A percentile compares a stretch with the other conserved stretches of the same genome.
Conservation (phyloP, 2,888 invertebrate species). For the Seira musarum region DNA sequence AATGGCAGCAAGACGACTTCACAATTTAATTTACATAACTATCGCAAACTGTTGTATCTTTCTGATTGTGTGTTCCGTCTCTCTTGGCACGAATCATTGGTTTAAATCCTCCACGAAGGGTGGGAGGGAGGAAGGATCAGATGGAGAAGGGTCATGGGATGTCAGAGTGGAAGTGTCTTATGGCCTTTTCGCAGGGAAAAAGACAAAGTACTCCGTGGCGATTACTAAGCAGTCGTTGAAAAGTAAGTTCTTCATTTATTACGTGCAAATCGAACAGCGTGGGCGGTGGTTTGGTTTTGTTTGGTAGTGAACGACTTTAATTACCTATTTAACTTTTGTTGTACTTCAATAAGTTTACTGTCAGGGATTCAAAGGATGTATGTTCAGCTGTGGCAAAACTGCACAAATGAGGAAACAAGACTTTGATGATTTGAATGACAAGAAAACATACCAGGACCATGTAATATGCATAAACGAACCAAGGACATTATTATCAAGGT, state of each 20-base stretch:
- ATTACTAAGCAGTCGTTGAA: slow-evolving; percentile 15
- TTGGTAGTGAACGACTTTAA: no score
- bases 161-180: slow-evolving; percentile 32
- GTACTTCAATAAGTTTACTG: slow-evolving; percentile 58
- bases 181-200: slow-evolving; percentile 62
- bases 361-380: slow-evolving; percentile 50
- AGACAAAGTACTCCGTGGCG: slow-evolving; percentile 29
- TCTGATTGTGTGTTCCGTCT: slow-evolving; percentile 51
- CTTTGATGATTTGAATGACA: slow-evolving; percentile 47
- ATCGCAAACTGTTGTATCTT: slow-evolving; percentile 56
- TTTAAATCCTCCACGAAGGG: slow-evolving; percentile 19
- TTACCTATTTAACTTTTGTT: slow-evolving; percentile 26
- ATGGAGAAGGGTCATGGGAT: not conserved
- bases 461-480: not conserved
- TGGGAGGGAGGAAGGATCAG: not conserved
- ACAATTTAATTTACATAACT: slow-evolving; percentile 63
- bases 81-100: slow-evolving; percentile 63
- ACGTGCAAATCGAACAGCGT: no score
- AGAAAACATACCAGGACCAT: not conserved
- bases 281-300: no score
- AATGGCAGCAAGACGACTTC: slow-evolving; percentile 66
- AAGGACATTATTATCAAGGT: no score
- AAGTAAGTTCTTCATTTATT: no score
- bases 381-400: slow-evolving; percentile 65
- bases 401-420: slow-evolving; percentile 48